Evolutionary conservation across 2,113 vertebrate species (phyloP).

Genomic region (Thunnus maccoyii): DNA sequence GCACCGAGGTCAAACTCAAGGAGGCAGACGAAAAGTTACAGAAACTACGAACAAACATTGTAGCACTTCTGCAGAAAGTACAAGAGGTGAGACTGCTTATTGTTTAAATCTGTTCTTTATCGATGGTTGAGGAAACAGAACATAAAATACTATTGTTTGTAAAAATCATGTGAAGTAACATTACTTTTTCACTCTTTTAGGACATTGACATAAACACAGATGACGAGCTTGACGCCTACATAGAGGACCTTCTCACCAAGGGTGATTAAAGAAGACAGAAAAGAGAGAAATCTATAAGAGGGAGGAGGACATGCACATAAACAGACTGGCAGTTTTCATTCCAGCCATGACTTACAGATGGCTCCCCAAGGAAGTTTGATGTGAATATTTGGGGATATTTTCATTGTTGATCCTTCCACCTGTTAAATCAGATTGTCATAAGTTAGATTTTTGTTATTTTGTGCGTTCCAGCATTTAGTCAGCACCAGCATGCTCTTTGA

Average conservation of each 20-base stretch:
- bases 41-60: conserved; percentile 96
- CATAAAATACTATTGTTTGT: background rate
- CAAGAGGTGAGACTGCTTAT: conserved; percentile 89
- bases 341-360: background rate
- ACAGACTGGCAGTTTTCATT: conserved; percentile 32
- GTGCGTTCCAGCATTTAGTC: conserved; percentile 9
- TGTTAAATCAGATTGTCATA: conserved; percentile 35
- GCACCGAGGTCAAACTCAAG: conserved; percentile 87
- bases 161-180: background rate
- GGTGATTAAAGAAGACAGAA: conserved; percentile 85
- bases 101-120: background rate
- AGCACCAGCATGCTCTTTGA: conserved; percentile 4
- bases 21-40: conserved; percentile 96
- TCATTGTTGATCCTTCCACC: conserved; percentile 35
- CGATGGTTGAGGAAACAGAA: background rate
- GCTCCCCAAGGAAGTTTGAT: conserved; percentile 31
- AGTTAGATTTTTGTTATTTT: conserved; percentile 38
- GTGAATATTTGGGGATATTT: conserved; percentile 44
- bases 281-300: conserved; percentile 5
- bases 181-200: conserved; percentile 77
- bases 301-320: conserved; percentile 38
- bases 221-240: conserved; percentile 97
- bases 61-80: conserved; percentile 96
- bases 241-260: conserved; percentile 97
- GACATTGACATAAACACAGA: conserved; percentile 99